Base-by-base conservation (phyloP, 2,113 vertebrate genomes). In the Ammodytes marinus region DNA sequence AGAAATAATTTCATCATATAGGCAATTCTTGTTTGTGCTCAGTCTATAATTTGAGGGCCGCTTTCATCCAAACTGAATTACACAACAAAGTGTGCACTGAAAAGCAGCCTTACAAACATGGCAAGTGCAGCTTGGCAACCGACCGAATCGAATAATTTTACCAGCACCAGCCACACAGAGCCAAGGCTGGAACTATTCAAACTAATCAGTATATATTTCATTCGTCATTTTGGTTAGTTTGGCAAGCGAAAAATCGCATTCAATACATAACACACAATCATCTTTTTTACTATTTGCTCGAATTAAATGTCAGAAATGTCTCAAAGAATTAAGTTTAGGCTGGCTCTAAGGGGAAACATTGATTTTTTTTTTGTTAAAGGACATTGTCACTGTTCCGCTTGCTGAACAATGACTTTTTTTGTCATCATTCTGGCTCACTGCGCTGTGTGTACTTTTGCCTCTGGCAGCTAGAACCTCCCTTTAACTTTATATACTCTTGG, bases 21-120 rank as follows among this genome's bases (percentile, higher is more conserved):
- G 74, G 83, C 79, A 80, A 73, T 86, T 88, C 75, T 70, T 64
- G 43, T 78, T 74, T 85, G 45, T 73, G 59, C 68, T 82, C 77
- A 84, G 85, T 88, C 80, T 88, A 86, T 92, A 91, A 90, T 88
- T 88, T 72, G 83, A 68, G 49, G 11, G 35, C 46, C 6, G 5
- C 84, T 89, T 90, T 88, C 76, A 88, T 84, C 80, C 57, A 77
- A 82, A 90, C 68, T 76, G 75, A 90, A 82, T 88, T 79, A 73
- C 75, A 61, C 85, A 91, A 85, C 58, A 69, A 53, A 54, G 60
- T 80, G 79, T 69, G 78, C 27, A 63, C 66, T 66, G 35, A 86
- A 78, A 82, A 81, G 67, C 39, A 10, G 57, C 69, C 52, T 19
- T 19, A 45, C 76, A 86, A 88, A 88, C 74, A 53, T 12, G 19